Conservation (phyloP, 2,113 vertebrate species). For the Craseonycteris thonglongyai region DNA sequence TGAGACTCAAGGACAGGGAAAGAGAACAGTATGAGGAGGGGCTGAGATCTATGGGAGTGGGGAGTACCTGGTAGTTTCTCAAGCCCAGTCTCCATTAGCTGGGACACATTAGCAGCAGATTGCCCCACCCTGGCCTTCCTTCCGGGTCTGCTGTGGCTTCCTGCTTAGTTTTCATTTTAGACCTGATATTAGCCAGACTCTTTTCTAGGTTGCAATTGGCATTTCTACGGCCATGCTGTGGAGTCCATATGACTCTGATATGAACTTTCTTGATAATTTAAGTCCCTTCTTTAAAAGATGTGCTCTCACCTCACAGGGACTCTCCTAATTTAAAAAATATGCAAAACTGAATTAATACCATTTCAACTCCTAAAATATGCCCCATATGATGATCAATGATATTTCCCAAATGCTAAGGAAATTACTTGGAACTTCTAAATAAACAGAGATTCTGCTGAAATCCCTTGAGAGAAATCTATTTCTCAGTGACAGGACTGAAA, state of each 20-base stretch:
- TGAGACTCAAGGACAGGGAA: background rate
- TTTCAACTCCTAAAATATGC: background rate
- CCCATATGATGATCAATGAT: background rate
- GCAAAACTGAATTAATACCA: background rate
- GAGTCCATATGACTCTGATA: background rate
- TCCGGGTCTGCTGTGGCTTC: background rate
- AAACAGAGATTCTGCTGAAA: background rate
- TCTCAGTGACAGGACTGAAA: background rate
- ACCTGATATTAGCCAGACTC: background rate
- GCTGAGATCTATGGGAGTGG: no score
- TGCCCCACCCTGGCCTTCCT: background rate
- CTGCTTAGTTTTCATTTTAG: background rate
- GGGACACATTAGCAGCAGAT: background rate
- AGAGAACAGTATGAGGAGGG: background rate
- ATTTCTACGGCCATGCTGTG: background rate
- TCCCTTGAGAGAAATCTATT: slow-evolving; percentile 9
- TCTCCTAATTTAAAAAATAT: background rate
- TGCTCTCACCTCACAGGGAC: background rate
- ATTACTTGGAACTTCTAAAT: slow-evolving; percentile 18
- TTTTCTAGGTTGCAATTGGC: background rate
- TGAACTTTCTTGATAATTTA: background rate
- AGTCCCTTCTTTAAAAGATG: background rate
- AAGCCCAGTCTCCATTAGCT: background rate
- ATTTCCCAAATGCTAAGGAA: background rate
- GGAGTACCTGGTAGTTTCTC: no score